Base-by-base conservation (phyloP, 64 coral and sea anemone species). In the Porites lutea region DNA sequence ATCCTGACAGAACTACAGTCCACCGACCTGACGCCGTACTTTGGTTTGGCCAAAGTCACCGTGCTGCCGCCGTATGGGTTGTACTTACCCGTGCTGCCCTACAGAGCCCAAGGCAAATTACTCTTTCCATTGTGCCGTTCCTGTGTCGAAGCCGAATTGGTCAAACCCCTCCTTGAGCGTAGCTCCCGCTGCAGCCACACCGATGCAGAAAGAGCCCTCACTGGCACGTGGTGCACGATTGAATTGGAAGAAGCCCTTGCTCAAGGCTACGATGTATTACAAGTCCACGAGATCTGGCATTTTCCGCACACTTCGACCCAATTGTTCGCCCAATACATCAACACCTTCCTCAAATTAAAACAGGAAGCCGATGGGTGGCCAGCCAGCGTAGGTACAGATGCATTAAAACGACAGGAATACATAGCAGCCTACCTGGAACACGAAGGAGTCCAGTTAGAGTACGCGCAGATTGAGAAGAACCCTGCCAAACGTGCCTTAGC, bases 301-400 rank as follows among this genome's bases (percentile, higher is more conserved):
- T 90, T 90, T 52, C 47, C 75, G 0, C 1, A 67, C 0, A 15
- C 20, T 0, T 53, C 46, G 0, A 0, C 49, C 8, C 15, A 81
- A 1, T 52, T 90, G 9, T 90, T 90, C n/a, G 0, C 9, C 4
- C 4, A 15, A 16, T 90, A 90, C 63, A 48, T 90, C 23, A 22
- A 90, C 16, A 90, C 58, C 5, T 90, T 79, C 48, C 13, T 90
- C 7, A 90, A 90, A 14, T 13, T 90, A 1, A 90, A 90, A 71
- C 75, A 90, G 27, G 75, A 90, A 53, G 60, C 57, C 1, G 21
- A 14, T 7, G 77, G 75, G 2, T 90, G 47, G 15, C 71, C 72
- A 1, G 19, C 1, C 2, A 14, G 48, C 13, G 61, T 45, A 22
- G 50, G 22, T 0, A 20, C 7, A 0, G n/a, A 75, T n/a, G 37